These are phyloP conservation scores for Lepas anatifera DNA, from an alignment of 2,888 invertebrate genomes.

Conservation along the genomic window DNA sequence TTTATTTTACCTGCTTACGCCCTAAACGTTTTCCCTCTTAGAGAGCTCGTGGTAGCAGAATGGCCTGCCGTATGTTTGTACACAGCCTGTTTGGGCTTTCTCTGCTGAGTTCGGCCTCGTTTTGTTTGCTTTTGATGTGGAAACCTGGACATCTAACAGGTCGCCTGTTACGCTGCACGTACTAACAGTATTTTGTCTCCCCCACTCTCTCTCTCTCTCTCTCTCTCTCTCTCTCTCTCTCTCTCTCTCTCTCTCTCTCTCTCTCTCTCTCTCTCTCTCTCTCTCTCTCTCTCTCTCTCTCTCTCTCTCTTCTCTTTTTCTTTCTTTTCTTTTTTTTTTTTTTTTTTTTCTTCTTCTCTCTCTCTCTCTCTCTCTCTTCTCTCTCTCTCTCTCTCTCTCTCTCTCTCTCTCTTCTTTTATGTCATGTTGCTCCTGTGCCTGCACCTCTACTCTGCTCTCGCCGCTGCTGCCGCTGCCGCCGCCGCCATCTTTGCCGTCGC, in stretches of 20 bases:
- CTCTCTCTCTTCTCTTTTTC: background rate
- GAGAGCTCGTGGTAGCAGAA: too few relatives aligned
- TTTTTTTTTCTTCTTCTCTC: background rate
- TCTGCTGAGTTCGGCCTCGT: too few relatives aligned
- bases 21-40: too few relatives aligned
- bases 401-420: background rate
- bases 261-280: too few relatives aligned
- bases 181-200: too few relatives aligned
- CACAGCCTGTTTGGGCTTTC: too few relatives aligned
- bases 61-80: too few relatives aligned
- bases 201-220: constrained; percentile 4
- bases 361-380: background rate
- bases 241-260: constrained; percentile 10
- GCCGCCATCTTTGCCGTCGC: background rate
- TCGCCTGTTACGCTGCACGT: too few relatives aligned
- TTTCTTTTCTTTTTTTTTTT: background rate
- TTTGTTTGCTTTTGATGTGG: too few relatives aligned
- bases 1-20: too few relatives aligned
- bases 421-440: background rate
- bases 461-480: background rate
- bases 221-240: constrained; percentile 13
- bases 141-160: too few relatives aligned
- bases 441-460: background rate
- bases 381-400: background rate
- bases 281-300: background rate